These are phyloP conservation scores for Eulacestoma nigropectus DNA, from an alignment of 2,113 vertebrate genomes.

Conservation along the genomic window DNA sequence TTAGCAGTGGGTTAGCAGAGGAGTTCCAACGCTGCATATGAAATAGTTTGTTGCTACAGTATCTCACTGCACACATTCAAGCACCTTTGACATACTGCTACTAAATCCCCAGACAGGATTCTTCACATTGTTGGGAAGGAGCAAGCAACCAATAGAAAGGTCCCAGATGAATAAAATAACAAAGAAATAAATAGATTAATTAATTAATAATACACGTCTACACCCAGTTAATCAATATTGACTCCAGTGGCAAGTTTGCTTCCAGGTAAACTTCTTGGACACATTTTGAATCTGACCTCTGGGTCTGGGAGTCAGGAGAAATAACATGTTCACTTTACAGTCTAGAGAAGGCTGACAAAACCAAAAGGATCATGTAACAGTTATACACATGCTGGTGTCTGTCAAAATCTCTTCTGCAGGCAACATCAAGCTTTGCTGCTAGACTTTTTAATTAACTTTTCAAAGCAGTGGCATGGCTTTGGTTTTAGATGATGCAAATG, in stretches of 20 bases:
- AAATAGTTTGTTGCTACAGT: neutral
- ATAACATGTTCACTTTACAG: conserved; percentile 77
- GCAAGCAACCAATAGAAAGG: neutral
- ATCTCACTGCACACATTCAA: conserved; percentile 17
- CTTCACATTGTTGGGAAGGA: conserved; percentile 25
- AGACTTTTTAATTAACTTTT: conserved; percentile 70
- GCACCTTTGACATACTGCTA: conserved; percentile 47
- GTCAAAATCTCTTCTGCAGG: conserved; percentile 87
- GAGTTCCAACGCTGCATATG: neutral
- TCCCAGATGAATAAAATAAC: neutral
- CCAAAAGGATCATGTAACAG: conserved; percentile 85
- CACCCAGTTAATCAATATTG: neutral
- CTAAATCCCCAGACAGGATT: conserved; percentile 40
- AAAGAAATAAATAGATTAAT: neutral
- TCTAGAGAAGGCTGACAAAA: conserved; percentile 75
- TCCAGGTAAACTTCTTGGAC: neutral
- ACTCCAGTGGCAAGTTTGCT: neutral
- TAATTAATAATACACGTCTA: neutral
- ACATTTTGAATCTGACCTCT: conserved; percentile 71
- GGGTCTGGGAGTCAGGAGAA: conserved; percentile 73
- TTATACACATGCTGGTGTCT: conserved; percentile 89
- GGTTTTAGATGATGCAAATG: conserved; percentile 30
- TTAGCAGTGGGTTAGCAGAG: conserved; percentile 28
- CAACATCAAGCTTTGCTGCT: conserved; percentile 76
- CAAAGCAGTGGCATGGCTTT: conserved; percentile 1